phyloP scores from a whole-genome alignment of 2,797 vertebrate species.

The Hirundo rustica region DNA sequence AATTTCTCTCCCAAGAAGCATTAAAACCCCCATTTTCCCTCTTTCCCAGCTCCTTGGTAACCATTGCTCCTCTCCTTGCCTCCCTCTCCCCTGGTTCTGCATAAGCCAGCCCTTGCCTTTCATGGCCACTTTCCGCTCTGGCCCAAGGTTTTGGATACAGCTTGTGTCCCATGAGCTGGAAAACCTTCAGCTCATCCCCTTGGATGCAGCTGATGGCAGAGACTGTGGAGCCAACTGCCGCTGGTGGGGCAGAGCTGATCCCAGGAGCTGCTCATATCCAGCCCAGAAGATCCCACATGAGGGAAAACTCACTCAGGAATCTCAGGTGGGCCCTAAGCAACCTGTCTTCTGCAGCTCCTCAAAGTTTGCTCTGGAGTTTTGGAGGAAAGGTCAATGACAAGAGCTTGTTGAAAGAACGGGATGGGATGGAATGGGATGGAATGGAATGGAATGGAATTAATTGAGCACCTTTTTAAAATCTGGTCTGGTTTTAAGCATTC shows the following conservation, averaged over 20 bases:
- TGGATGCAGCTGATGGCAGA: not conserved
- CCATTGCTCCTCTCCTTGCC: not conserved
- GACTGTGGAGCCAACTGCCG: fast-evolving
- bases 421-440: not conserved
- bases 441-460: not conserved
- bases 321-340: not conserved
- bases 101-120: not conserved
- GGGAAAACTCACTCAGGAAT: not conserved
- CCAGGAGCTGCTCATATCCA: not conserved
- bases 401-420: not conserved
- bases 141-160: not conserved
- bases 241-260: not conserved
- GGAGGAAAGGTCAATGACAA: not conserved
- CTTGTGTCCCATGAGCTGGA: not conserved
- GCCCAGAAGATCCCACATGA: not conserved
- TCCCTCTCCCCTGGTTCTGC: too few relatives aligned
- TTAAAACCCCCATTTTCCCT: not conserved
- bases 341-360: not conserved
- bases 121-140: not conserved
- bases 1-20: not conserved
- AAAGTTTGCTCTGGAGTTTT: not conserved
- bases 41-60: not conserved
- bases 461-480: not conserved
- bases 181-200: not conserved
- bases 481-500: not conserved